These are phyloP conservation scores for Charina bottae DNA, from an alignment of 2,113 vertebrate species.

Conservation along the genomic window DNA sequence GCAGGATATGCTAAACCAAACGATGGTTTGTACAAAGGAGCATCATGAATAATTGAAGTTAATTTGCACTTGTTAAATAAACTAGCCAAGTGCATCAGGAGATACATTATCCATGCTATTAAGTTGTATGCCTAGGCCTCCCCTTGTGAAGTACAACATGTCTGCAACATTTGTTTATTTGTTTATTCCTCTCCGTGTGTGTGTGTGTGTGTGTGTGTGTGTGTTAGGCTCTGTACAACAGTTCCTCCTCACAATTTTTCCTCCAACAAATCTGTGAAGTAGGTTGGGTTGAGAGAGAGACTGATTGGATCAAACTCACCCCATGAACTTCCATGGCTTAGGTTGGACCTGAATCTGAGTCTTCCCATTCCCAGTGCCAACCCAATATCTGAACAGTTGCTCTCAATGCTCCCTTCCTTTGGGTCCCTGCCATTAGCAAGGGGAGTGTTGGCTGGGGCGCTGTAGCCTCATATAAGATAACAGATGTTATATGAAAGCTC, in stretches of 20 bases:
- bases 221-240: not conserved
- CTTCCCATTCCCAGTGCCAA: no score
- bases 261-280: not conserved
- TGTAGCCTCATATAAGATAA: not conserved
- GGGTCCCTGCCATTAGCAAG: not conserved
- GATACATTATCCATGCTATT: slow-evolving; percentile 62
- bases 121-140: slow-evolving; percentile 42
- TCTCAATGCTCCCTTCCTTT: no score
- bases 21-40: slow-evolving; percentile 59
- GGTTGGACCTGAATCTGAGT: no score
- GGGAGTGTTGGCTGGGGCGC: not conserved
- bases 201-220: not conserved
- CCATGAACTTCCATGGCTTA: not conserved
- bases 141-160: not conserved
- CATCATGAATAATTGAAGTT: slow-evolving; percentile 65
- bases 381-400: not conserved
- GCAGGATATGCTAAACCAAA: slow-evolving; percentile 14
- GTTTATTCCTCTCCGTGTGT: not conserved
- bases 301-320: not conserved
- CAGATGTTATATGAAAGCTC: not conserved
- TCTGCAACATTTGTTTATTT: slow-evolving; percentile 4
- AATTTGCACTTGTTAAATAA: slow-evolving; percentile 68
- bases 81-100: slow-evolving; percentile 56
- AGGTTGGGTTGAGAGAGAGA: not conserved
- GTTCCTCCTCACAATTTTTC: not conserved